phyloP scores from a whole-genome alignment of 2,797 vertebrate species.

The Gadopsis bispinosus region DNA sequence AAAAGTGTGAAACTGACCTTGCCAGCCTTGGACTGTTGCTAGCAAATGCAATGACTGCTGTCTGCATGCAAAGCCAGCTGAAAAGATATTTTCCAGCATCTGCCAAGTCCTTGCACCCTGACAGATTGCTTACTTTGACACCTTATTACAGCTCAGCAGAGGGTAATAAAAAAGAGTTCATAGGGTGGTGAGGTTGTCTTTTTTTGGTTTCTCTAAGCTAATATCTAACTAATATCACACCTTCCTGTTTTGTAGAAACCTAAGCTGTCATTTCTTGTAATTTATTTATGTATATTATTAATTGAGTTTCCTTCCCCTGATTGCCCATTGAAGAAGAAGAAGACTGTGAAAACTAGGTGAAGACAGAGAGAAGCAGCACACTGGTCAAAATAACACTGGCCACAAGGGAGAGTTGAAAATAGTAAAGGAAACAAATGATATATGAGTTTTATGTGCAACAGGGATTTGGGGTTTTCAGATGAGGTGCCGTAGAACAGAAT shows the following conservation, averaged over 20 bases:
- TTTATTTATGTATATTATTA: slow-evolving; percentile 31
- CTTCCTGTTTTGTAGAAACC: slow-evolving; percentile 15
- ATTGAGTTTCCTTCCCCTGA: slow-evolving; percentile 20
- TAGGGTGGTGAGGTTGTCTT: slow-evolving; percentile 37
- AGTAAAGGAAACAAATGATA: slow-evolving; percentile 57
- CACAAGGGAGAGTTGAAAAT: slow-evolving; percentile 57
- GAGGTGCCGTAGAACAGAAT: slow-evolving; percentile 22
- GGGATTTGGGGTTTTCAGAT: slow-evolving; percentile 41
- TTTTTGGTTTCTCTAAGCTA: slow-evolving; percentile 36
- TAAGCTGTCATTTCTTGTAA: slow-evolving; percentile 12
- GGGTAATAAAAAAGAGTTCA: slow-evolving; percentile 56
- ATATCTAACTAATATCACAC: slow-evolving; percentile 31
- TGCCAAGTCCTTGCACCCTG: slow-evolving; percentile 61
- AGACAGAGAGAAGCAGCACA: slow-evolving; percentile 19
- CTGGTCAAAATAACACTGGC: slow-evolving; percentile 45
- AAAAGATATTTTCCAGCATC: slow-evolving; percentile 46
- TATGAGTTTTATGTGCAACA: slow-evolving; percentile 46
- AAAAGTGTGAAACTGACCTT: slow-evolving; percentile 56
- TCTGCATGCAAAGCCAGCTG: slow-evolving; percentile 43
- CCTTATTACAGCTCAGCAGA: slow-evolving; percentile 54
- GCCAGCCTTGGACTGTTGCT: slow-evolving; percentile 33
- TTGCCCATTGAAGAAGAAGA: background rate
- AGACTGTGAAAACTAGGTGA: slow-evolving; percentile 45
- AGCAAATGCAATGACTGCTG: slow-evolving; percentile 48
- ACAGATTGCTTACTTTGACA: slow-evolving; percentile 74